Conservation (phyloP, 1,140 invertebrate genomes). For the Pantala flavescens region DNA sequence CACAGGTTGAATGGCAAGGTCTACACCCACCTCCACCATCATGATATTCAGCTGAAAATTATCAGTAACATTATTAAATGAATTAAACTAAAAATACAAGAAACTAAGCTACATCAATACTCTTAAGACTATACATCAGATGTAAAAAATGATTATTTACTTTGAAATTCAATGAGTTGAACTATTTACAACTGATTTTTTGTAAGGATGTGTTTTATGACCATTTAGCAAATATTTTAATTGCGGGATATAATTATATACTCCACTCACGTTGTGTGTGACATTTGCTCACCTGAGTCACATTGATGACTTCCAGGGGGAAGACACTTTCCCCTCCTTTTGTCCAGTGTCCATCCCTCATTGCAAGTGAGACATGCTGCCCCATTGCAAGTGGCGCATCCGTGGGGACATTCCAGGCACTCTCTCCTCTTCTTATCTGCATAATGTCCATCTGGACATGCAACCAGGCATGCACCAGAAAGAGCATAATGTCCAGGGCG, state of each 20-base stretch:
- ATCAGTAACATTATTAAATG: not conserved
- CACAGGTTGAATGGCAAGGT: slow-evolving; percentile 56
- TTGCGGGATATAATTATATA: no score
- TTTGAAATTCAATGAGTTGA: no score
- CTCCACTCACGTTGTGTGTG: no score
- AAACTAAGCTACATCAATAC: no score
- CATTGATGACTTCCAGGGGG: slow-evolving; percentile 54
- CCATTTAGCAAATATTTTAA: no score
- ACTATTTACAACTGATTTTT: no score
- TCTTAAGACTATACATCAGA: no score
- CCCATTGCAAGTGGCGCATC: slow-evolving; percentile 58
- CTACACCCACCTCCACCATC: slow-evolving; percentile 51
- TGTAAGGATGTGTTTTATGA: no score
- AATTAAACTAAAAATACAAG: not conserved
- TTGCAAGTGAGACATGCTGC: slow-evolving; percentile 56
- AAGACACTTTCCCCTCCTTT: slow-evolving; percentile 54
- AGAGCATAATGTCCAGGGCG: slow-evolving; percentile 51
- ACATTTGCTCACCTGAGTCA: slow-evolving; percentile 35
- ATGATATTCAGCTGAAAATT: slow-evolving; percentile 51
- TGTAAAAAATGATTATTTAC: no score
- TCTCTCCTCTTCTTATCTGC: slow-evolving; percentile 63
- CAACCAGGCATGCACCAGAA: slow-evolving; percentile 34
- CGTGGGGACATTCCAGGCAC: slow-evolving; percentile 59
- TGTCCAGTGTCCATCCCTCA: slow-evolving; percentile 57
- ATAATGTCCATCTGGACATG: slow-evolving; percentile 59